phyloP scores from a whole-genome alignment of 2,888 invertebrate species.

The Argyresthia albistria region DNA sequence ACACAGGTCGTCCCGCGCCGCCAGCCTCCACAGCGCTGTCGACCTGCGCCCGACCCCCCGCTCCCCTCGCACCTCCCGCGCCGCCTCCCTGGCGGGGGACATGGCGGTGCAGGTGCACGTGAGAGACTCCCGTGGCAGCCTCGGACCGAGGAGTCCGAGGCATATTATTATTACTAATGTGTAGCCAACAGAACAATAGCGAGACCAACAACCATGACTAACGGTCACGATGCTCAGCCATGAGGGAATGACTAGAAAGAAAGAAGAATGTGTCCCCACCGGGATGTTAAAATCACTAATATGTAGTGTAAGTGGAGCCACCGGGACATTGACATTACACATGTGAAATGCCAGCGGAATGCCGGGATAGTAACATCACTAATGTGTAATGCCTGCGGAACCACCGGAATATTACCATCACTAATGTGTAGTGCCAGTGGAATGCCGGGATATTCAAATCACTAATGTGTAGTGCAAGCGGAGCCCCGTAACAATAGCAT shows the following conservation, averaged over 20 bases:
- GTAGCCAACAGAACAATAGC: too few relatives aligned
- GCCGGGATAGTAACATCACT: too few relatives aligned
- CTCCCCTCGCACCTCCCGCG: constrained; percentile 51
- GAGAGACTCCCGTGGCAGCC: constrained; percentile 43
- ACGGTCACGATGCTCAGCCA: too few relatives aligned
- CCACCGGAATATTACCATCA: too few relatives aligned
- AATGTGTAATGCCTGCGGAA: too few relatives aligned
- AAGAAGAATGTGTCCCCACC: too few relatives aligned
- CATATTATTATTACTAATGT: constrained; percentile 35
- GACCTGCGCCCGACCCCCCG: constrained; percentile 45
- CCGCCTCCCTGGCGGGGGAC: constrained; percentile 50
- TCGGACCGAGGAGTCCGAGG: constrained; percentile 53
- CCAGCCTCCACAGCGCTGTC: constrained; percentile 58
- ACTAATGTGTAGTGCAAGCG: too few relatives aligned
- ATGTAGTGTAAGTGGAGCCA: constrained; percentile 44
- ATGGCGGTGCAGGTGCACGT: constrained; percentile 59
- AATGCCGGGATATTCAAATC: too few relatives aligned
- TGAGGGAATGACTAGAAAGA: too few relatives aligned
- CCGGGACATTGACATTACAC: constrained; percentile 39
- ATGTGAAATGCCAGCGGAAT: constrained; percentile 8
- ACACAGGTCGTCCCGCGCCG: constrained; percentile 43
- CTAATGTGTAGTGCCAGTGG: too few relatives aligned
- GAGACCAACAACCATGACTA: too few relatives aligned
- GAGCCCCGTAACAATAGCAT: too few relatives aligned
- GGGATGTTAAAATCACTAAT: constrained; percentile 38